Conservation (phyloP, 1,140 invertebrate species). For the Ylistrum balloti region DNA sequence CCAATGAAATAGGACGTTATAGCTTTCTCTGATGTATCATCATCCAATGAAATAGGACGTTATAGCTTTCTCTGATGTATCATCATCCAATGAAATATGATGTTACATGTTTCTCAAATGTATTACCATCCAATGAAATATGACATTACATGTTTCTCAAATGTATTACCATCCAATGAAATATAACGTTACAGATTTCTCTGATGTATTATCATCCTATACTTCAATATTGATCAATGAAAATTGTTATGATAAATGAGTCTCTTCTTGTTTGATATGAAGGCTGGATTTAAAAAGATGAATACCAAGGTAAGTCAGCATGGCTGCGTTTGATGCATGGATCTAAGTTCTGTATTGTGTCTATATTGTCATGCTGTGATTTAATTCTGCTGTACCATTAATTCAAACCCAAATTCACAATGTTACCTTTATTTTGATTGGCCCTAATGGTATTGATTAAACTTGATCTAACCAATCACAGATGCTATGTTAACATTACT, state of each 20-base stretch:
- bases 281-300: constrained; percentile 38
- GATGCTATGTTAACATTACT: not conserved
- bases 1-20: too few species aligned
- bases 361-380: not conserved
- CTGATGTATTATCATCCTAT: too few species aligned
- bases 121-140: too few species aligned
- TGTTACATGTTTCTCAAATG: too few species aligned
- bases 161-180: too few species aligned
- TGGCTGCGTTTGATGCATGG: not conserved
- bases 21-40: too few species aligned
- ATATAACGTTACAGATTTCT: too few species aligned
- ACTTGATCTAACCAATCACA: not conserved
- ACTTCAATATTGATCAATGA: not conserved
- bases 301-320: not conserved
- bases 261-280: not conserved
- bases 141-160: too few species aligned
- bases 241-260: not conserved
- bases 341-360: not conserved
- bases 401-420: constrained; percentile 11
- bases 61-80: too few species aligned
- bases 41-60: too few species aligned
- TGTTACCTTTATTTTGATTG: not conserved
- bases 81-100: too few species aligned
- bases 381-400: not conserved
- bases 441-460: not conserved